Percentiles rank a stretch among this genome's conserved stretches.
phyloP scores from a whole-genome alignment of 2,797 vertebrate genomes.

The Artibeus jamaicensis region DNA sequence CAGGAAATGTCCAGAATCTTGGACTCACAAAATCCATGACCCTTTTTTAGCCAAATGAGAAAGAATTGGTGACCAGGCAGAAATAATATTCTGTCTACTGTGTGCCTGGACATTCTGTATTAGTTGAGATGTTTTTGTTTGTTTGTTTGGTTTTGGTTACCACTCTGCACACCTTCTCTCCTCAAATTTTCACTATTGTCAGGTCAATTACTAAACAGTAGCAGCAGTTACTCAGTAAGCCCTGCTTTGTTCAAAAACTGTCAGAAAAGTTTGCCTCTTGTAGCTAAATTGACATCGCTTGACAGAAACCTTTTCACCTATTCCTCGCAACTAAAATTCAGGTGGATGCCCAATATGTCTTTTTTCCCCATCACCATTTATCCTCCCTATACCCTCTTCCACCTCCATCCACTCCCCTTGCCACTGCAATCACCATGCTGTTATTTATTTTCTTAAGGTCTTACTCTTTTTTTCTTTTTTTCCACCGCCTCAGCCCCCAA shows the following conservation, averaged over 20 bases:
- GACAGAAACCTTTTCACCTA: slow-evolving; percentile 10
- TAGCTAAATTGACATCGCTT: background rate
- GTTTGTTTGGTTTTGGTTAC: background rate
- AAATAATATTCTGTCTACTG: background rate
- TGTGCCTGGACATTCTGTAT: background rate
- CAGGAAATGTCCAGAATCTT: too few relatives aligned
- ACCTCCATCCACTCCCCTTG: background rate
- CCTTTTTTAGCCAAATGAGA: background rate
- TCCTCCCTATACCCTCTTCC: background rate
- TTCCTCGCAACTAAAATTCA: background rate
- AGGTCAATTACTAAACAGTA: background rate
- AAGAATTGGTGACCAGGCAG: background rate
- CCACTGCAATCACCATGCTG: background rate
- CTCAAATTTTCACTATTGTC: background rate
- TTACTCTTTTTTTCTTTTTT: background rate
- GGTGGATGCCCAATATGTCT: background rate
- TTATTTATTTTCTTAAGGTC: background rate
- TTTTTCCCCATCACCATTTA: background rate
- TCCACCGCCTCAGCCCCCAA: rapidly evolving
- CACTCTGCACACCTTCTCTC: background rate
- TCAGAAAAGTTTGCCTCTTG: background rate
- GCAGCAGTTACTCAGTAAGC: background rate
- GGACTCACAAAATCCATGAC: too few relatives aligned
- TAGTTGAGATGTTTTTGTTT: background rate
- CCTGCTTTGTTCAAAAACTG: background rate